Percentiles rank a stretch among this genome's conserved stretches.
Conservation (phyloP, 2,797 vertebrate genomes). For the Chaetophractus vellerosus region DNA sequence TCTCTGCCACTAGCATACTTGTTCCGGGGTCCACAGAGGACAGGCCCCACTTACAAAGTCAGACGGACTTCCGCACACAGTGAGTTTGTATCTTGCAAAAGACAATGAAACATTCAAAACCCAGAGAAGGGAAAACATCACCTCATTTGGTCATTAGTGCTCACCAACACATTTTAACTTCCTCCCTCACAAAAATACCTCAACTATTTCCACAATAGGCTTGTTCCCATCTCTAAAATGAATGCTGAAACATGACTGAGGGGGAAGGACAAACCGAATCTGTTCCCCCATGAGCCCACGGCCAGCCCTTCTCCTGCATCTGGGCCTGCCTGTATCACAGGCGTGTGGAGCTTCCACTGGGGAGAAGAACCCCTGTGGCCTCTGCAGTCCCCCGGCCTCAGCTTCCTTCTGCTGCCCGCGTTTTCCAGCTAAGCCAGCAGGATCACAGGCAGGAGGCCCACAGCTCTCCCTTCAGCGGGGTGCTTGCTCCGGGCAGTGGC, state of each 20-base stretch:
- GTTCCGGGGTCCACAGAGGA: not conserved
- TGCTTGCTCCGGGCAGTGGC: not conserved
- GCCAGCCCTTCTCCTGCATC: not conserved
- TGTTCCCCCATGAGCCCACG: not conserved
- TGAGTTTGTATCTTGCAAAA: not conserved
- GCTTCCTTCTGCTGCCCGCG: constrained; percentile 21
- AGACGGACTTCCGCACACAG: not conserved
- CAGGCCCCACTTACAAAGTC: not conserved
- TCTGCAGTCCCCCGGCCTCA: not conserved
- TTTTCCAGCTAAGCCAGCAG: not conserved
- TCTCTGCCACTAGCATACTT: not conserved
- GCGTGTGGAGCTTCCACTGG: not conserved
- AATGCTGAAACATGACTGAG: not conserved
- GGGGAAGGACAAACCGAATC: constrained; percentile 44
- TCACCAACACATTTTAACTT: constrained; percentile 37
- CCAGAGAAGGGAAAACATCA: constrained; percentile 28
- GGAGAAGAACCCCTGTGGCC: not conserved
- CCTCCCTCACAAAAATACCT: constrained; percentile 46
- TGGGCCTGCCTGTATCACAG: not conserved
- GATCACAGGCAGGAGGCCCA: not conserved
- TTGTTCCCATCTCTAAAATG: constrained; percentile 8
- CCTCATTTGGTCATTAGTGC: not conserved
- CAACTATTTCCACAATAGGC: not conserved
- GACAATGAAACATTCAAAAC: constrained; percentile 12
- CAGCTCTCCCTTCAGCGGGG: not conserved